Conservation (phyloP, 1,140 invertebrate genomes). For the Drosophila littoralis region DNA sequence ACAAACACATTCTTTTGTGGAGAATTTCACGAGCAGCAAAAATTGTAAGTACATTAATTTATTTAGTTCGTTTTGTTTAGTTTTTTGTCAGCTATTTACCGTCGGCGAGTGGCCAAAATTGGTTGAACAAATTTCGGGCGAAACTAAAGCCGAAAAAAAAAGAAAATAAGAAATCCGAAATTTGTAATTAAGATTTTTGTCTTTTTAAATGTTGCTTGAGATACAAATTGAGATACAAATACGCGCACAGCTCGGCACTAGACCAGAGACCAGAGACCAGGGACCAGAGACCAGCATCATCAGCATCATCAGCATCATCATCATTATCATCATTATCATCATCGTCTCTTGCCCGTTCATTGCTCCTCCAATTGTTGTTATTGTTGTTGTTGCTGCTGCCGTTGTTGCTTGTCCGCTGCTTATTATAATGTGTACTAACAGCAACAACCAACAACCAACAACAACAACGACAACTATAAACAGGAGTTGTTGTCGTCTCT, state of each 20-base stretch:
- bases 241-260: constrained; percentile 1
- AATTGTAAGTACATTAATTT: constrained; percentile 33
- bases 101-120: constrained; percentile 14
- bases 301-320: constrained; percentile 16
- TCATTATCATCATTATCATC: neutral
- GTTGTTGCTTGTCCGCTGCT: constrained; percentile 17
- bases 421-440: constrained; percentile 44
- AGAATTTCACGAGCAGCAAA: constrained; percentile 5
- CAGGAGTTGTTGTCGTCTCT: constrained; percentile 36
- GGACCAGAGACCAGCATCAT: neutral
- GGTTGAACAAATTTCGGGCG: constrained; percentile 14
- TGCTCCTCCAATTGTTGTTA: constrained; percentile 22
- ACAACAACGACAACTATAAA: constrained; percentile 44
- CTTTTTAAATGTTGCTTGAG: constrained; percentile 17
- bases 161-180: constrained; percentile 6
- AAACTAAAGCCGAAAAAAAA: neutral
- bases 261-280: neutral
- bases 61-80: neutral
- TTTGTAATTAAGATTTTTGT: constrained; percentile 35
- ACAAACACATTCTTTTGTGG: neutral
- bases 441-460: constrained; percentile 49
- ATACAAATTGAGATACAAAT: constrained; percentile 24
- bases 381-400: constrained; percentile 16
- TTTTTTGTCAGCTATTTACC: constrained; percentile 2
- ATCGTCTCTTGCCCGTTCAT: constrained; percentile 12